Percentiles rank a stretch among this genome's conserved stretches.
phyloP scores from a whole-genome alignment of 30 jellyfish, hydroid and myxozoan species.

The Chironex yamaguchii region DNA sequence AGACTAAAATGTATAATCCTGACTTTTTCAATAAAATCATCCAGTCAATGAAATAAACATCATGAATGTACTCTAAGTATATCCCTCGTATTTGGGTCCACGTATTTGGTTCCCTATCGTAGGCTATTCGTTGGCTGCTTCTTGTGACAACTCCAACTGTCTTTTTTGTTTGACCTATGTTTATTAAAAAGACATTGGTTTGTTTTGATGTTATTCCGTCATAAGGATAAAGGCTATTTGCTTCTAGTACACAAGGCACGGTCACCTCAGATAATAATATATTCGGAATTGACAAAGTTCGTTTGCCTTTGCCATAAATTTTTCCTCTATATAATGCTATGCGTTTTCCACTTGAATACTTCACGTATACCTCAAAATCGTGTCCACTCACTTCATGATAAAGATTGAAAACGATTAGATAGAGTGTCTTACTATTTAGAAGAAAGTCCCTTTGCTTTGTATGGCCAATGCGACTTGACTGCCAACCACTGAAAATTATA shows the following conservation, averaged over 20 bases:
- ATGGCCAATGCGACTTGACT: too few species aligned
- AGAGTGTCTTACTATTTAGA: background rate
- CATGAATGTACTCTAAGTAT: background rate
- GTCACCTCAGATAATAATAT: background rate
- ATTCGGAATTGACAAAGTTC: background rate
- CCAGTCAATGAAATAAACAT: background rate
- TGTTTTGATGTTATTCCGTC: background rate
- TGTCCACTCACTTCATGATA: background rate
- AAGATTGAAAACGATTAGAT: too few species aligned
- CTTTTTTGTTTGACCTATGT: background rate
- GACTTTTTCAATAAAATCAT: background rate
- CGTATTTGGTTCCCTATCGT: background rate
- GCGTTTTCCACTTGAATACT: background rate
- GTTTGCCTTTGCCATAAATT: background rate
- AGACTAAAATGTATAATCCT: background rate
- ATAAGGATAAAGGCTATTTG: background rate
- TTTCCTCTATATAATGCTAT: background rate
- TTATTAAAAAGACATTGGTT: background rate
- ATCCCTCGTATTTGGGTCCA: background rate
- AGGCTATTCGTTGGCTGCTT: background rate
- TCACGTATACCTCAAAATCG: background rate
- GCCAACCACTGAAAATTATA: too few species aligned
- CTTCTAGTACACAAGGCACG: background rate
- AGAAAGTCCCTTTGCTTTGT: background rate
- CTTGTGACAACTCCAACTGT: background rate